phyloP scores from a whole-genome alignment of 2,113 vertebrate species.

The Silurus glanis region DNA sequence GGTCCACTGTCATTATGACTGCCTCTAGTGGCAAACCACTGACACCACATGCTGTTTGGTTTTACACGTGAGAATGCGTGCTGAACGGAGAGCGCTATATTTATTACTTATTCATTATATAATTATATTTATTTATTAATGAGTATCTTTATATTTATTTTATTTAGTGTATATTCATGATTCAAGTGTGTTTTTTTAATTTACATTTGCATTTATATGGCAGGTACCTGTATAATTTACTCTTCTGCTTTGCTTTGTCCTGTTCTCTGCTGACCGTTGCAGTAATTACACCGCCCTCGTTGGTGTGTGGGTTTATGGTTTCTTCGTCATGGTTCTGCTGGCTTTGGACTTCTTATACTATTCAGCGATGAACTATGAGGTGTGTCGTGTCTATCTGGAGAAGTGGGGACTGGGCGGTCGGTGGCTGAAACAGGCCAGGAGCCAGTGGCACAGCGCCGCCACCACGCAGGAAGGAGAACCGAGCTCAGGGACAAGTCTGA shows the following conservation, averaged over 20 bases:
- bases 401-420: constrained; percentile 92
- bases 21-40: no score
- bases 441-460: constrained; percentile 42
- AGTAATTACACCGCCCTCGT: constrained; percentile 54
- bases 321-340: constrained; percentile 91
- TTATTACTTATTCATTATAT: no score
- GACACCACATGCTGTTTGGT: no score
- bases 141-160: neutral
- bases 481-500: constrained; percentile 3
- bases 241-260: neutral
- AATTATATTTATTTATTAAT: neutral
- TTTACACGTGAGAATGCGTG: no score
- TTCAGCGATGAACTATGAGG: constrained; percentile 96
- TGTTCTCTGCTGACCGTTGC: neutral
- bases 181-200: neutral
- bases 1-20: no score
- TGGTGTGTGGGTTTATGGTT: constrained; percentile 95
- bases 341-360: constrained; percentile 95
- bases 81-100: no score
- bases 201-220: no score
- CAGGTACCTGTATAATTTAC: constrained; percentile 1
- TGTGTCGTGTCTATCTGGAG: constrained; percentile 91
- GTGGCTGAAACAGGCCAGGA: constrained; percentile 88
- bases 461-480: constrained; percentile 39
- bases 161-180: neutral